Conservation (phyloP, 2,797 vertebrate genomes). For the Chiloscyllium punctatum region DNA sequence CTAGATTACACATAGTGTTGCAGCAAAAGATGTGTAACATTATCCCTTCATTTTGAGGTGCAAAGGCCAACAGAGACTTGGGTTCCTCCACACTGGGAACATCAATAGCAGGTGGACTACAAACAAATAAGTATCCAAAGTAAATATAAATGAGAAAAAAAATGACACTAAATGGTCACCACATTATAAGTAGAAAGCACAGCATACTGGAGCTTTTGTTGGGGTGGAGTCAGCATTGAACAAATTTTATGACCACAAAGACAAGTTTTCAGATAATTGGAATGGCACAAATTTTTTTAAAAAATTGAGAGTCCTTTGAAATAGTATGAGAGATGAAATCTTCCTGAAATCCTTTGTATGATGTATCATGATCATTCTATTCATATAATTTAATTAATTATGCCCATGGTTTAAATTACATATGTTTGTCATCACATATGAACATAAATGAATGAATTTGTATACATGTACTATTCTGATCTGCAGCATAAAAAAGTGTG, state of each 20-base stretch:
- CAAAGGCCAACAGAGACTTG: background rate
- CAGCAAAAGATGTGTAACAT: background rate
- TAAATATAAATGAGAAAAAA: background rate
- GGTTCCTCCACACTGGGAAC: background rate
- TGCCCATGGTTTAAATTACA: background rate
- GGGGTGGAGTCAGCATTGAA: background rate
- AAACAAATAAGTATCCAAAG: background rate
- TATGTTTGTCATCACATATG: background rate
- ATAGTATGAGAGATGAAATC: background rate
- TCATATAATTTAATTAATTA: background rate
- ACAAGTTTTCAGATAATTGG: background rate
- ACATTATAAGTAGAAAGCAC: background rate
- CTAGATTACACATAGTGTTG: background rate
- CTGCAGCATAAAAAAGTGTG: background rate
- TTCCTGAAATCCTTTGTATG: background rate
- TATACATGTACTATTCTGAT: background rate
- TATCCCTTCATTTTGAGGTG: background rate
- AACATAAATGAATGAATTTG: background rate
- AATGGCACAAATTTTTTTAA: background rate
- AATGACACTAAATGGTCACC: background rate
- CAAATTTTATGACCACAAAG: background rate
- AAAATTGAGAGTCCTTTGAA: background rate
- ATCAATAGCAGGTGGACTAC: background rate
- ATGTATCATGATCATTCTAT: background rate
- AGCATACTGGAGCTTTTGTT: background rate